Evolutionary conservation across 2,113 vertebrate genomes (phyloP), one percentile per base, ranked within the genome.

Genomic region (Spea multiplicata): DNA sequence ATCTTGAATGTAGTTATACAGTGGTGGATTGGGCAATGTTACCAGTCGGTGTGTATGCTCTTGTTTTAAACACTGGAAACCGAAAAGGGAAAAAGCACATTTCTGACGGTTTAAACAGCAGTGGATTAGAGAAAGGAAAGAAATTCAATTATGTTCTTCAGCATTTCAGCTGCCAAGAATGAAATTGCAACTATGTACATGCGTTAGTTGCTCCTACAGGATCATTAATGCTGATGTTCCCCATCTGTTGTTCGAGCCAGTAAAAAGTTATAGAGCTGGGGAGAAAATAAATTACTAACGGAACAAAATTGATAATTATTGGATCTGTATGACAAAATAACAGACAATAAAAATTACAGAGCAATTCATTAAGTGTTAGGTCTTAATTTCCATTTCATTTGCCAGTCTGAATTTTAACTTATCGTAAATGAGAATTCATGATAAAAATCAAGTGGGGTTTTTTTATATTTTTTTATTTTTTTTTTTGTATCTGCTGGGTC

Each of bases 71-170:
- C 62, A 71, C 44, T 49, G 64, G 66, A 55, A 55, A 55, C 52
- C 48, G 50, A 65, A 6, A 30, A 65, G 30, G 30, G 10, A 79
- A 79, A 75, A 75, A 73, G 59, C 49, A 61, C 78, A 80, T 73
- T 80, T 80, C 68, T 80, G 78, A 80, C 78, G 74, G 78, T 80
- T 80, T 74, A 68, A 80, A 80, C 78, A 80, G 78, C 78, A 74
- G 78, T 80, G 78, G 78, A 80, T 80, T 80, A 80, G 78, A 80
- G 71, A 80, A 74, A 62, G 78, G 78, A 80, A 74, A 80, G 68
- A 65, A 80, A 80, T 80, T 80, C 78, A 80, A 80, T 80, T 80
- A 80, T 67, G 78, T 80, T 80, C 78, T 80, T 72, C 78, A 80
- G 71, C 78, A 57, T 80, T 80, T 80, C 71, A 80, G 78, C 78